These are phyloP conservation scores for Steinernema feltiae DNA, from an alignment of 1,140 invertebrate genomes.

Conservation along the genomic window DNA sequence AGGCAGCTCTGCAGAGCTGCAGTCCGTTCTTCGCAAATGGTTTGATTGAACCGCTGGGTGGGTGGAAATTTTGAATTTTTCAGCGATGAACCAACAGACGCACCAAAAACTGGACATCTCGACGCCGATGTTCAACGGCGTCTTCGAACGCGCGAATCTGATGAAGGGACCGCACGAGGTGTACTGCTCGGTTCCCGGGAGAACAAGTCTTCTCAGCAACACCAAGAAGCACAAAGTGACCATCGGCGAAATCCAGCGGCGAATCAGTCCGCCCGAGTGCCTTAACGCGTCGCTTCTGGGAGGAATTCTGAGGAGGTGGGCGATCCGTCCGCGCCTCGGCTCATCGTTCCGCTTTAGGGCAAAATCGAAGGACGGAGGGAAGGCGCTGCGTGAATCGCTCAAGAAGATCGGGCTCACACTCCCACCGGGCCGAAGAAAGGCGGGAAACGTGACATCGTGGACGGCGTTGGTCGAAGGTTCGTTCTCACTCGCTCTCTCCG, in stretches of 20 bases:
- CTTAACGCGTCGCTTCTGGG: conserved; percentile 95
- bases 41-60: no score
- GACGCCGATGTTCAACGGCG: neutral
- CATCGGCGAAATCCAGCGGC: conserved; percentile 92
- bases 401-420: conserved; percentile 97
- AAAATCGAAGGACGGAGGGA: conserved; percentile 97
- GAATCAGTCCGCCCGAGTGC: conserved; percentile 95
- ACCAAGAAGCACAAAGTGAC: conserved; percentile 99
- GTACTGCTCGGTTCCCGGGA: conserved; percentile 71
- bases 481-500: neutral
- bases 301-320: conserved; percentile 85
- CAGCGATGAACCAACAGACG: neutral
- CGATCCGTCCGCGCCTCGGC: neutral
- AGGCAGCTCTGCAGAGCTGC: neutral
- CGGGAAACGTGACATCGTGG: conserved; percentile 95
- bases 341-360: conserved; percentile 67
- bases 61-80: neutral
- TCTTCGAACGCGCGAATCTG: neutral
- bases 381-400: conserved; percentile 87
- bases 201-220: conserved; percentile 88
- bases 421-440: conserved; percentile 94
- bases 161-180: conserved; percentile 1
- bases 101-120: neutral
- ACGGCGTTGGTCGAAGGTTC: conserved; percentile 89
- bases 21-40: neutral